phyloP scores from a whole-genome alignment of 2,888 invertebrate genomes.

The Ophion obscuratus region DNA sequence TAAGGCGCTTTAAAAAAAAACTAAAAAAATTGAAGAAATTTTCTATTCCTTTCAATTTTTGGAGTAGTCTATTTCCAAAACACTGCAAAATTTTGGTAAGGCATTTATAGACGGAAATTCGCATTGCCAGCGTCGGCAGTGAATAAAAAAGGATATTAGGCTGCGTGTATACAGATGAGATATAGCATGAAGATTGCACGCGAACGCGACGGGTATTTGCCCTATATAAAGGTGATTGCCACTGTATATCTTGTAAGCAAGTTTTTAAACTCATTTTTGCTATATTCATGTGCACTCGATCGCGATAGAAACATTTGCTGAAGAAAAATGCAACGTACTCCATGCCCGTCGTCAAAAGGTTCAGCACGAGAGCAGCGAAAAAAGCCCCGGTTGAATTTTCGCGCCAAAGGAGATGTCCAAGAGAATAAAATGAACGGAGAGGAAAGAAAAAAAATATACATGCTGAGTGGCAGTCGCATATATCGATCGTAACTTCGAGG shows the following conservation, averaged over 20 bases:
- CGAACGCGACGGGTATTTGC: slow-evolving; percentile 41
- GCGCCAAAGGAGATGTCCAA: neutral
- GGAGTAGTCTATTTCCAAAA: neutral
- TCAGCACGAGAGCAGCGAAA: slow-evolving; percentile 27
- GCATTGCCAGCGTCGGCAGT: slow-evolving; percentile 4
- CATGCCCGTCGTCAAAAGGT: slow-evolving; percentile 1
- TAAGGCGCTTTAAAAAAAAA: too few species aligned
- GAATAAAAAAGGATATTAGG: slow-evolving; percentile 46
- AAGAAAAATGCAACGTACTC: slow-evolving; percentile 19
- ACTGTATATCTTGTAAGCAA: slow-evolving; percentile 15
- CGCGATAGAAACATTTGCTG: slow-evolving; percentile 24
- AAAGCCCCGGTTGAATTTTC: slow-evolving; percentile 17
- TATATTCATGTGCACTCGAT: slow-evolving; percentile 7
- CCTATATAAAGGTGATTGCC: slow-evolving; percentile 47
- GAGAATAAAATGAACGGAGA: neutral
- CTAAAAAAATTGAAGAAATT: too few species aligned
- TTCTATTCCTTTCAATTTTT: too few species aligned
- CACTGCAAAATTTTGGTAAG: neutral
- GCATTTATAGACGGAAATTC: slow-evolving; percentile 18
- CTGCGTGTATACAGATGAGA: slow-evolving; percentile 30
- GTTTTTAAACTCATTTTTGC: slow-evolving; percentile 29
- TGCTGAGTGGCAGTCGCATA: neutral
- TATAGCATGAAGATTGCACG: slow-evolving; percentile 54
- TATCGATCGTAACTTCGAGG: slow-evolving; percentile 30
- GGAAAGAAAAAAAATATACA: slow-evolving; percentile 1